Base-by-base conservation (phyloP, 2,113 vertebrate species). In the Gadus macrocephalus region DNA sequence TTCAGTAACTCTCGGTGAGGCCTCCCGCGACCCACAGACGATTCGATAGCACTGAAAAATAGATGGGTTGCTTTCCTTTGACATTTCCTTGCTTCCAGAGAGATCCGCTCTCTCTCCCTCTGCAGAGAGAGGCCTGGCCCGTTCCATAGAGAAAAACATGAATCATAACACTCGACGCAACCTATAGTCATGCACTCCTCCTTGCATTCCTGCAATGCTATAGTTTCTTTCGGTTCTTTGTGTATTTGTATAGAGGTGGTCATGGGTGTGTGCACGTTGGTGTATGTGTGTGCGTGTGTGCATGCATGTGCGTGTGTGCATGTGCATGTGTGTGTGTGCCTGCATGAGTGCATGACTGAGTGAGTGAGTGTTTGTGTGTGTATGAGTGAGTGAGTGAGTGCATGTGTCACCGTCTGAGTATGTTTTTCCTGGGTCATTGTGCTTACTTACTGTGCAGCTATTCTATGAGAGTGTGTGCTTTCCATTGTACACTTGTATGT, bases 21-120 rank as follows among this genome's bases (percentile, higher is more conserved):
- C 70, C 71, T 72, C 71, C 68, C 17, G 61, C 82, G 81, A 83
- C 60, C 74, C 84, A 74, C 76, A 76, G 78, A 78, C 81, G 82
- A 61, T 79, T 85, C 80, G 77, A 64, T 76, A 74, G 75, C 74
- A 76, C 83, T 89, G 78, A 89, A 88, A 91, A 84, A 90, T 85
- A 88, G 74, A 89, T 86, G 88, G 58, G 80, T 82, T 85, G 80
- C 74, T 71, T 78, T 78, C 72, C 64, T 9, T 68, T 86, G 78
- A 85, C 80, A 81, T 89, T 84, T 88, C 83, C 76, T 82, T 70
- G 38, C 70, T 66, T 78, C 72, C 38, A 22, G 38, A 67, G 15
- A 14, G 69, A 62, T 70, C 12, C 25, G 9, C 19, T 19, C 76
- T 68, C 53, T 76, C 65, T 56, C 70, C 12, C 53, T 15, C 53